Percentiles rank a stretch among this genome's conserved stretches.
These are phyloP conservation scores for Protobothrops flavoviridis DNA, from an alignment of 2,113 vertebrate species.

Conservation along the genomic window DNA sequence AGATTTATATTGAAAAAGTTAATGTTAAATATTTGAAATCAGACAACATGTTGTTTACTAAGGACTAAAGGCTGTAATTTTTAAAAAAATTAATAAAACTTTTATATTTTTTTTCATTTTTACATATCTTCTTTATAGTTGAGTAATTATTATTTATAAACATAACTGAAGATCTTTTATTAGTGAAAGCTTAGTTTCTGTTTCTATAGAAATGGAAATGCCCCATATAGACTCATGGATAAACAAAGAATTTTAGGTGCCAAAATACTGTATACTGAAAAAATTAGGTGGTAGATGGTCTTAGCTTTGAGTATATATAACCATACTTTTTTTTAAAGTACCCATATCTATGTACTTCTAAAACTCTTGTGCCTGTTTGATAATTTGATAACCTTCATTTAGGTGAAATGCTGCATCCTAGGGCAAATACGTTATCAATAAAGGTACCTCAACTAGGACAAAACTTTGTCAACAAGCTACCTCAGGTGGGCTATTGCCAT, in stretches of 20 bases:
- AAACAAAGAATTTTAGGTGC: neutral
- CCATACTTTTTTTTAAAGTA: neutral
- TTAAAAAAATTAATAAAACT: no score
- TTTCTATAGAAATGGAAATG: fast-evolving
- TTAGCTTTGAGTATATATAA: neutral
- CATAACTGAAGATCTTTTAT: neutral
- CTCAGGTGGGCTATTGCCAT: no score
- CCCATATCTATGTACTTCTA: neutral
- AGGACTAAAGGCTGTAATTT: no score
- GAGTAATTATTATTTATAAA: conserved; percentile 9
- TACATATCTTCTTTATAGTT: neutral
- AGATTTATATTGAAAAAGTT: no score
- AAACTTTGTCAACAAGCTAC: neutral
- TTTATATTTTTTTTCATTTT: neutral
- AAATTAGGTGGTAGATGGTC: neutral
- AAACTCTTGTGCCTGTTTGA: neutral
- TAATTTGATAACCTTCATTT: neutral
- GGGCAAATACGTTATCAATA: neutral
- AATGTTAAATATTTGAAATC: no score
- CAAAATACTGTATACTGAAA: neutral
- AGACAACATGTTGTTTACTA: no score
- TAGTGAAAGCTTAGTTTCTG: neutral
- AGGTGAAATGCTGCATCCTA: neutral
- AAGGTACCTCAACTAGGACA: neutral
- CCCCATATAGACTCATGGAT: neutral